Percentiles rank a stretch among this genome's conserved stretches.
Evolutionary conservation across 2,113 vertebrate genomes (phyloP).

Genomic region (Pomatostomus ruficeps): DNA sequence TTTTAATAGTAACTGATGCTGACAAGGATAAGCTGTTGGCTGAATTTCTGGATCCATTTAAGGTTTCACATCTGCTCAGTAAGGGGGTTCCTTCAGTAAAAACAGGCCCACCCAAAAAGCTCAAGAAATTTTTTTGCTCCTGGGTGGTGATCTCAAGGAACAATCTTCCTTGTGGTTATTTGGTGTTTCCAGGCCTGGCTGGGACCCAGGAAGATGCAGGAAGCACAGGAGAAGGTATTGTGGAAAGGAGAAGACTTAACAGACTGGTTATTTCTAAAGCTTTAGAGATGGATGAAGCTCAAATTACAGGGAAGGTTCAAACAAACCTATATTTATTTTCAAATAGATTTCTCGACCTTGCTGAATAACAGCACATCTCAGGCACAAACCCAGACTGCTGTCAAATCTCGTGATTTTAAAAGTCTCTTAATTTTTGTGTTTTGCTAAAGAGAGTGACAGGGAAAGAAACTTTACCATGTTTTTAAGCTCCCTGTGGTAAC

Average conservation of each 20-base stretch:
- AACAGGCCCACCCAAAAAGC: not conserved
- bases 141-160: slow-evolving; percentile 31
- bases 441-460: not conserved
- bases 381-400: not conserved
- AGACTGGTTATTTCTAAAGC: not conserved
- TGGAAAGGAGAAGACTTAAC: not conserved
- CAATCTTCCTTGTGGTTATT: slow-evolving; percentile 24
- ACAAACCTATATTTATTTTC: not conserved
- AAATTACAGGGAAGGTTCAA: not conserved
- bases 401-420: not conserved
- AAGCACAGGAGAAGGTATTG: not conserved
- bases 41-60: not conserved
- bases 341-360: not conserved
- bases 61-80: not conserved
- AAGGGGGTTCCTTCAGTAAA: not conserved
- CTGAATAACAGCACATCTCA: not conserved
- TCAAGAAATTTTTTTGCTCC: not conserved
- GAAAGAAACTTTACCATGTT: not conserved
- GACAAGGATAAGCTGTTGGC: not conserved
- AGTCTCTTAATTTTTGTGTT: not conserved
- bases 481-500: not conserved
- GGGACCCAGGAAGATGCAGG: not conserved
- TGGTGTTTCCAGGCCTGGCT: slow-evolving; percentile 20
- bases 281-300: not conserved
- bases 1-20: not conserved